Base-by-base conservation (phyloP, 2,888 invertebrate species). In the Ormyrus labotus region DNA sequence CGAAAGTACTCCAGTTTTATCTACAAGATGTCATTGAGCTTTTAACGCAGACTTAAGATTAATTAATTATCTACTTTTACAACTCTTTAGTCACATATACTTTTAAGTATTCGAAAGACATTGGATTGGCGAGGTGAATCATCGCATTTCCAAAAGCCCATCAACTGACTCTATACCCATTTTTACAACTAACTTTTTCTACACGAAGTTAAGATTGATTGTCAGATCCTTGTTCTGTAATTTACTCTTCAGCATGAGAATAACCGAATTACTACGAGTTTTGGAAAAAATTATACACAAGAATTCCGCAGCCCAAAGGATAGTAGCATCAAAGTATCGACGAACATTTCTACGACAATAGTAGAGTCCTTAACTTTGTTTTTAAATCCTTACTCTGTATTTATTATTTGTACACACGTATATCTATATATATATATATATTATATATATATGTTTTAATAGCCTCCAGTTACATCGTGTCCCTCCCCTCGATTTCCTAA, bases 31-130 rank as follows among this genome's bases (percentile, higher is more conserved):
- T 58, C 65, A 51, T 61, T 53, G 45, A 51, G 34, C 19, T 9
- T 13, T 48, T 50, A 34, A 34, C 34, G 34, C 19, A 58, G 57
- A 11, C 50, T 65, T 11, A 74, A 74, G 67, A 74, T 74, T 67
- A 74, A n/a, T 61, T 5, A 45, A 74, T 57, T 67, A 57, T 72
- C 63, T 51, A 10, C 51, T 74, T 74, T 53, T 50, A 58, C 8
- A 57, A 47, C 48, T 47, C 47, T 50, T 67, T 74, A 65, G 51
- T 58, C 57, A 61, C 34, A 68, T 53, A 13, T 53, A 68, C 53
- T 53, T 74, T 74, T 55, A 70, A 77, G 70, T 69, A 65, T 70
- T 78, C 65, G 77, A 78, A 71, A 70, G 77, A 78, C 77, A 71
- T 77, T 57, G 57, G 64, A 78, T 65, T 64, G 70, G 65, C 64